Evolutionary conservation across 2,113 vertebrate species (phyloP).

Genomic region (Diglossa brunneiventris): DNA sequence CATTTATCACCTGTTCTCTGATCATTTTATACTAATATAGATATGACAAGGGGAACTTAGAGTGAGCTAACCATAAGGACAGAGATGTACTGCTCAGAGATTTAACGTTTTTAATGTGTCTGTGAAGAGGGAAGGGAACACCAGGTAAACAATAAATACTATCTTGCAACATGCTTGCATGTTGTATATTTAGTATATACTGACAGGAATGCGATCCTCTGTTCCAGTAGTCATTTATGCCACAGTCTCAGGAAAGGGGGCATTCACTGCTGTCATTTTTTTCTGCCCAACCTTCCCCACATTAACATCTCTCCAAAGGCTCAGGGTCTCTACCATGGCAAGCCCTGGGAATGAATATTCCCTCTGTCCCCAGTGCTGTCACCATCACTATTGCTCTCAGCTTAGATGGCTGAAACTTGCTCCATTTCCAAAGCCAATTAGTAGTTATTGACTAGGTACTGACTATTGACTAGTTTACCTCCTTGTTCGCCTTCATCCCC

Average conservation of each 20-base stretch:
- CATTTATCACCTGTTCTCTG: background rate
- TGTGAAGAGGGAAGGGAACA: background rate
- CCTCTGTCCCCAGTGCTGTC: rapidly evolving
- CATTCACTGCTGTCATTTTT: background rate
- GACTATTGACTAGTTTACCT: background rate
- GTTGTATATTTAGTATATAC: background rate
- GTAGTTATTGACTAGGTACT: background rate
- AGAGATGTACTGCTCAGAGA: rapidly evolving
- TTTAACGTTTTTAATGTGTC: background rate
- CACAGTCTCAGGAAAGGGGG: background rate
- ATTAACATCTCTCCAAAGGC: background rate
- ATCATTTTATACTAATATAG: background rate
- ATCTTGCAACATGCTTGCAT: rapidly evolving
- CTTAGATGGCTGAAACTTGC: background rate
- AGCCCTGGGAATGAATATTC: background rate
- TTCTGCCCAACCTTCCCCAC: background rate
- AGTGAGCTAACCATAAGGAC: background rate
- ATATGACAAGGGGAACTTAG: background rate
- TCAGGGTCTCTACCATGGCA: background rate
- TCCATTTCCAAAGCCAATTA: background rate
- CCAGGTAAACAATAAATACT: rapidly evolving
- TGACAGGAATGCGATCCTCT: background rate
- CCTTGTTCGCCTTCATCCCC: rapidly evolving
- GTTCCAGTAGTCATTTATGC: background rate
- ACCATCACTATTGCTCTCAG: background rate